phyloP scores from a whole-genome alignment of 2,888 invertebrate species.

The Tricholauxania praeusta region DNA sequence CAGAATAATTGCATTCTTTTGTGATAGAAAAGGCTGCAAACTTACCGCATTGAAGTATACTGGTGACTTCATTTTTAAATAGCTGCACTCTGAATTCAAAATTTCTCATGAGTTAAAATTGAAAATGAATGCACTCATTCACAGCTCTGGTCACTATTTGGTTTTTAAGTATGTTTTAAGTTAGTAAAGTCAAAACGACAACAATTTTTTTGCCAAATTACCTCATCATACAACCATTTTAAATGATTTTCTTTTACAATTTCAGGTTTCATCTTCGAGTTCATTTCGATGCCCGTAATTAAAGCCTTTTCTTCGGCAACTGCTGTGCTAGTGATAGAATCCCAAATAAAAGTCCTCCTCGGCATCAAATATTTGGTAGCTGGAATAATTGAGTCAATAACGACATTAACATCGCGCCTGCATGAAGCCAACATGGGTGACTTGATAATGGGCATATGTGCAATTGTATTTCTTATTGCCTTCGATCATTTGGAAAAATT shows the following conservation, averaged over 20 bases:
- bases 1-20: no score
- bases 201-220: no score
- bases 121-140: no score
- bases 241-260: neutral
- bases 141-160: no score
- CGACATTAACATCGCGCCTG: constrained; percentile 70
- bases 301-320: constrained; percentile 91
- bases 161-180: no score
- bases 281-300: constrained; percentile 86
- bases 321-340: constrained; percentile 81
- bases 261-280: constrained; percentile 84
- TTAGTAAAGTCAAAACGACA: no score
- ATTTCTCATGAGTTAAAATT: no score
- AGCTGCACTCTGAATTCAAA: no score
- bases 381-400: constrained; percentile 75
- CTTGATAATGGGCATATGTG: constrained; percentile 74
- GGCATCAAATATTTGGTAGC: constrained; percentile 79
- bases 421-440: constrained; percentile 73
- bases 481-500: constrained; percentile 78
- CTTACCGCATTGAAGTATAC: no score
- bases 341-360: constrained; percentile 82
- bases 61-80: no score
- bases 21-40: no score
- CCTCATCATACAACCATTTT: no score
- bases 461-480: constrained; percentile 75